Evolutionary conservation across 2,797 vertebrate genomes (phyloP), one percentile per base, ranked within the genome.

Genomic region (Chloroceryle amazona): DNA sequence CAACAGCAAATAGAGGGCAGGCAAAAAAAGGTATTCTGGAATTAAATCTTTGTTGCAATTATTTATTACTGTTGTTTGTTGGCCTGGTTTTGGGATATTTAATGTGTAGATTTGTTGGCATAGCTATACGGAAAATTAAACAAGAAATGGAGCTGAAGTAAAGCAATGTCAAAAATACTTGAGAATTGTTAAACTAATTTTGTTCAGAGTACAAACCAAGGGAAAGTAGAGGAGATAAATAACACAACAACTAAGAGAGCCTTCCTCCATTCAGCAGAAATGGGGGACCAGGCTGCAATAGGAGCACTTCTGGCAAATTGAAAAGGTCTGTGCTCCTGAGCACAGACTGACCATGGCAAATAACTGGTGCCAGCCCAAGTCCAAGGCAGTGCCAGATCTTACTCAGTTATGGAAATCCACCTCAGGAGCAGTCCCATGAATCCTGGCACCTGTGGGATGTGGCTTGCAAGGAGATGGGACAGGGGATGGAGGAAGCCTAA

Each of bases 281-380:
- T 31, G 26, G 39, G 29, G 41, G 12, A 46, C 33, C 46, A 20
- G 49, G n/a, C 73, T 81, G 70, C 62, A 37, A 13, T 2, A 39
- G 73, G 8, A 9, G 2, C 33, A 11, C 28, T 46, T 46, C n/a
- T 65, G 61, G 7, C 26, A 41, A 31, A 19, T 9, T 42, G 51
- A 37, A 61, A 68, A 33, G 51, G 9, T 6, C 28, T 1, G 10
- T 46, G 8, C 39, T 61, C 11, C 63, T 52, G 19, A 46, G 29
- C 37, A 13, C 16, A 46, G 66, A n/a, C 49, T 1, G 0, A 18
- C 35, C 0, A 0, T 1, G 1, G 54, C 13, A 57, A 49, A 49
- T 3, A 10, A 1, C n/a, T 31, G 41, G 19, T 78, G 57, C 37
- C 72, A 83, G 14, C 21, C 15, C 51, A 29, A 2, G n/a, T 4